Evolutionary conservation across 35 echinoderm and acorn worm species (phyloP).

Genomic region (Hemicentrotus pulcherrimus): DNA sequence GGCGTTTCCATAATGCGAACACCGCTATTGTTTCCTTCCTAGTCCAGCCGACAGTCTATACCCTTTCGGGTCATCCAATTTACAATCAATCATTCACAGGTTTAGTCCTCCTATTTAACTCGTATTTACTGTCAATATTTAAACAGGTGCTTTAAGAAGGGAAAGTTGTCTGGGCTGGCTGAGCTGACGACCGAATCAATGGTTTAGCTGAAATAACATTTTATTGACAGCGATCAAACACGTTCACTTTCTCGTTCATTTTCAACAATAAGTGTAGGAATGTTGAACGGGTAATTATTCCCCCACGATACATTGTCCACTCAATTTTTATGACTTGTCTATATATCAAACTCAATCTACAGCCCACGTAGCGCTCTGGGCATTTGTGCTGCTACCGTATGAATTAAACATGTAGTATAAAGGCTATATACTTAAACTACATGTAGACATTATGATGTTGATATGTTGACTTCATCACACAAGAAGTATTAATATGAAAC

Average conservation of each 20-base stretch:
- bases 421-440: no score
- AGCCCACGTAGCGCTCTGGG: no score
- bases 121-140: conserved; percentile 26
- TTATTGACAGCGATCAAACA: conserved; percentile 12
- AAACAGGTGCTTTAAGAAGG: conserved; percentile 20
- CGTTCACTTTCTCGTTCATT: neutral
- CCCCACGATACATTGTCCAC: neutral
- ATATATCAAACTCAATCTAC: neutral
- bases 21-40: neutral
- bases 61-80: neutral
- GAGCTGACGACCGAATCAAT: neutral
- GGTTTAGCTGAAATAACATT: neutral
- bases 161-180: neutral
- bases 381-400: no score
- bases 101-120: neutral
- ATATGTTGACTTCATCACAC: no score
- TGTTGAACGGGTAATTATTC: neutral
- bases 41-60: neutral
- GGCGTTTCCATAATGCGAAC: no score
- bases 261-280: neutral
- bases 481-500: no score
- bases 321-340: neutral
- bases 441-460: no score
- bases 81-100: neutral
- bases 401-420: no score